Conservation (phyloP, 1,140 invertebrate genomes). For the Piezodorus guildinii region DNA sequence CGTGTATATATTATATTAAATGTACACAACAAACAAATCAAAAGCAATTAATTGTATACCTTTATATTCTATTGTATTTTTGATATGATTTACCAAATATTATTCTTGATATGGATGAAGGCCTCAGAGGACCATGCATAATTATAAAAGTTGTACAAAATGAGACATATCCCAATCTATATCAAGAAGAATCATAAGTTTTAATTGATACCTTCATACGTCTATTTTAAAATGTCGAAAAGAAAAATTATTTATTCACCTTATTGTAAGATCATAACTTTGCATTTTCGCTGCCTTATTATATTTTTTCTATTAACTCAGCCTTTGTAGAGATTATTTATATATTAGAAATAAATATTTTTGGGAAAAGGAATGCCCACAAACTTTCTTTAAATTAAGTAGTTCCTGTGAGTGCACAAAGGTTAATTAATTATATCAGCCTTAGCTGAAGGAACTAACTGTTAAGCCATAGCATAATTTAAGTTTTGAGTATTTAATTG, state of each 20-base stretch:
- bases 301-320: slow-evolving; percentile 25
- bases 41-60: slow-evolving; percentile 17
- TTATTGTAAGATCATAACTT: slow-evolving; percentile 17
- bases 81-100: slow-evolving; percentile 16
- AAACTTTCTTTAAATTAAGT: slow-evolving; percentile 2
- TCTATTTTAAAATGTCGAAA: slow-evolving; percentile 14
- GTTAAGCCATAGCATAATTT: too few relatives aligned
- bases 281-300: slow-evolving; percentile 23
- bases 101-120: slow-evolving; percentile 15
- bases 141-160: slow-evolving; percentile 2
- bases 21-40: slow-evolving; percentile 9
- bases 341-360: slow-evolving; percentile 16
- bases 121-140: slow-evolving; percentile 6
- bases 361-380: slow-evolving; percentile 10
- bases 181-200: slow-evolving; percentile 13
- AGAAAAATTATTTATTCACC: slow-evolving; percentile 16
- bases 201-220: slow-evolving; percentile 2
- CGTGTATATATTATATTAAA: slow-evolving; percentile 10
- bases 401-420: slow-evolving; percentile 17
- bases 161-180: slow-evolving; percentile 21
- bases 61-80: slow-evolving; percentile 14
- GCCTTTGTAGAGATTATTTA: slow-evolving; percentile 22
- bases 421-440: slow-evolving; percentile 4
- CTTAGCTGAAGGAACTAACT: not conserved
- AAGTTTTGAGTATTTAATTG: too few relatives aligned